A percentile compares a stretch with the other conserved stretches of the same genome.
Conservation (phyloP, 2,113 vertebrate genomes). For the Limnothrissa miodon region DNA sequence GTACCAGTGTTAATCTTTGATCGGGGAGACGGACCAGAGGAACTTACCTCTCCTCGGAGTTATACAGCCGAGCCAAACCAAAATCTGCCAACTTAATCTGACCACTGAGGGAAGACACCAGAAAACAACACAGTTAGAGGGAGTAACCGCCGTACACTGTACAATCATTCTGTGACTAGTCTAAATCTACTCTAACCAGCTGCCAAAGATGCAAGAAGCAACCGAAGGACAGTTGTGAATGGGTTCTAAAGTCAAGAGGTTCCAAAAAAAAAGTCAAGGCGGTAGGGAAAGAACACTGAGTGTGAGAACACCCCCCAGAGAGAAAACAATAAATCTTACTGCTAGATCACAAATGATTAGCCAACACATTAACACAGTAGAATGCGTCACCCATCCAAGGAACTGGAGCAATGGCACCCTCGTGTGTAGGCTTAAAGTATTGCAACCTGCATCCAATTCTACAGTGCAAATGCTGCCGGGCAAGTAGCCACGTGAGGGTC, state of each 20-base stretch:
- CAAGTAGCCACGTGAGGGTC: neutral
- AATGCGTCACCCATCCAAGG: neutral
- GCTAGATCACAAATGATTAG: neutral
- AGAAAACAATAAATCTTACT: neutral
- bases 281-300: too few relatives aligned
- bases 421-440: neutral
- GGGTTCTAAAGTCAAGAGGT: too few relatives aligned
- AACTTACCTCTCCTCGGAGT: constrained; percentile 93
- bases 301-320: neutral
- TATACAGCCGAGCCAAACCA: constrained; percentile 95
- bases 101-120: constrained; percentile 72
- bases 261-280: too few relatives aligned
- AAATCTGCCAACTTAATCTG: constrained; percentile 98
- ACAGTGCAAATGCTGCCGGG: neutral
- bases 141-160: too few relatives aligned
- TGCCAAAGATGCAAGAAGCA: too few relatives aligned
- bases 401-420: neutral
- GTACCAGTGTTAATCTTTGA: neutral
- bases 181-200: too few relatives aligned
- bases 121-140: neutral
- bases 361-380: neutral
- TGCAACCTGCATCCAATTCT: neutral
- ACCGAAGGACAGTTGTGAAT: too few relatives aligned
- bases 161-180: too few relatives aligned
- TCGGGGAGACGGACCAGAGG: neutral